Conservation (phyloP, 2,113 vertebrate genomes). For the Malaclemys terrapin region DNA sequence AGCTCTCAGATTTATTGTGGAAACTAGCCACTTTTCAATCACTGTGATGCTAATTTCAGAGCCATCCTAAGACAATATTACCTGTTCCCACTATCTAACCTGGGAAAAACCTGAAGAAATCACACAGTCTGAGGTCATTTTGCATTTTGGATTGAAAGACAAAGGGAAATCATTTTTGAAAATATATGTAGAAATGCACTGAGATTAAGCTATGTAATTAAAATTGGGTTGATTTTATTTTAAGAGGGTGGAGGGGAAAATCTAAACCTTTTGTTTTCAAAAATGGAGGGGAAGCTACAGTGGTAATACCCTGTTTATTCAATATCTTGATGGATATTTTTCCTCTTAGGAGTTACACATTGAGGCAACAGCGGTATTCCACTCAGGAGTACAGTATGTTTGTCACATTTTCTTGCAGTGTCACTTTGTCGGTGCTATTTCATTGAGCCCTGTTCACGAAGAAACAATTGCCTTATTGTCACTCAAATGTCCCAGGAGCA, state of each 20-base stretch:
- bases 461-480: conserved; percentile 73
- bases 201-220: conserved; percentile 74
- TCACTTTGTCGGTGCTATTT: conserved; percentile 55
- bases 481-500: conserved; percentile 60
- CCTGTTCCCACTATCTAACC: conserved; percentile 72
- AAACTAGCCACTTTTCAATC: conserved; percentile 67
- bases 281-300: conserved; percentile 42
- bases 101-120: conserved; percentile 74
- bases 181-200: conserved; percentile 46
- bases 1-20: conserved; percentile 22
- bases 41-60: conserved; percentile 78
- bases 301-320: conserved; percentile 66
- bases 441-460: conserved; percentile 48
- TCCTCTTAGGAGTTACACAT: conserved; percentile 54
- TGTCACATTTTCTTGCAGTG: conserved; percentile 54
- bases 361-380: conserved; percentile 41
- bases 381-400: conserved; percentile 40
- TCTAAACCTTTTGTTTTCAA: conserved; percentile 53
- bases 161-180: conserved; percentile 61
- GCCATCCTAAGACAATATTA: conserved; percentile 80
- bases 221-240: conserved; percentile 65
- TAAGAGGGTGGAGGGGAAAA: conserved; percentile 12
- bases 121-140: conserved; percentile 66
- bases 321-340: conserved; percentile 62
- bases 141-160: conserved; percentile 77